Base-by-base conservation (phyloP, 2,888 invertebrate genomes). In the Nomada lathburiana region DNA sequence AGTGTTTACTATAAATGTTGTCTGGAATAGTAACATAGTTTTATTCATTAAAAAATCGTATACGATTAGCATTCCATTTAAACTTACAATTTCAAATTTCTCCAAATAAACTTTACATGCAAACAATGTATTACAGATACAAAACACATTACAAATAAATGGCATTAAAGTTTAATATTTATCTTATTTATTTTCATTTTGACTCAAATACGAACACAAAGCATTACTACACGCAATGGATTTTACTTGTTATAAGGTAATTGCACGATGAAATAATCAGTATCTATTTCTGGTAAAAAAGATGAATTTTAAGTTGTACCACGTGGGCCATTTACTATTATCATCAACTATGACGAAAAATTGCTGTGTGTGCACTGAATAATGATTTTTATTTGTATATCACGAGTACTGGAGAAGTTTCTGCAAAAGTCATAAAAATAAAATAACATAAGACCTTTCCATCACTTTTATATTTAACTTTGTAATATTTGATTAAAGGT, bases 401-500 rank as follows among this genome's bases (percentile, higher is more conserved):
- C 18, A 59, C 29, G 26, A 63, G 42, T 42, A 69, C 7, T 62
- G 13, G 29, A 9, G 42, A 18, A 52, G 29, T 57, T 62, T 69
- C 11, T 26, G 18, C 36, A 18, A 75, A 16, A 53, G 23, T 20
- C 60, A n/a, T 36, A 36, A 60, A 47, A 36, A 9, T 36, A 36
- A 36, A 36, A 36, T 29, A 36, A 7, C 36, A 36, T 36, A 36
- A 36, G 7, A 7, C 7, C 36, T 42, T 50, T 42, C 47, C 18
- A 62, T 16, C 13, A 20, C 11, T 67, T 67, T 62, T 20, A 23
- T 2, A 4, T 42, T 55, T 20, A 26, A 62, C 52, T 62, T 26
- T n/a, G 23, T 44, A 65, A 9, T 62, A 42, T 23, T 26, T 23
- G 7, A 62, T 53, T 36, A 65, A 80, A 72, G 23, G 50, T 71